Conservation (phyloP, 1,140 invertebrate genomes). For the Heliothis virescens region DNA sequence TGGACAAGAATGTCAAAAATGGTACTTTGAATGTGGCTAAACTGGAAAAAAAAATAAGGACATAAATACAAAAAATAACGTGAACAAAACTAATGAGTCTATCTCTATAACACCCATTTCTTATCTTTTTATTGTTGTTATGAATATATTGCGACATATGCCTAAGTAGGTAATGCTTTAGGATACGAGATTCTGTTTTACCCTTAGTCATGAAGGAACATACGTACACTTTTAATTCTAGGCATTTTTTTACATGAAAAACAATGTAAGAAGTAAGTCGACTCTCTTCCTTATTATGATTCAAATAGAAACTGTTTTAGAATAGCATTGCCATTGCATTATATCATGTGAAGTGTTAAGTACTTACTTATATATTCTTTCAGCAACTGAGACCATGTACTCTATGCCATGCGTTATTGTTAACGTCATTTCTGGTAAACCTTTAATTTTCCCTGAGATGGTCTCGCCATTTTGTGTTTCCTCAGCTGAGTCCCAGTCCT, state of each 20-base stretch:
- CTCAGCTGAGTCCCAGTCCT: slow-evolving; percentile 32
- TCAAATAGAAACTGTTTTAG: too few species aligned
- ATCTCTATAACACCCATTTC: too few species aligned
- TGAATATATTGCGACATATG: too few species aligned
- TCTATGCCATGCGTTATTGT: slow-evolving; percentile 96
- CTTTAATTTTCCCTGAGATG: slow-evolving; percentile 87
- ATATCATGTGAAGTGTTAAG: neutral
- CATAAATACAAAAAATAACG: neutral
- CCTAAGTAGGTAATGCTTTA: too few species aligned
- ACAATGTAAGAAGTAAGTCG: too few species aligned
- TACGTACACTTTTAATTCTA: too few species aligned
- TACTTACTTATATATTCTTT: slow-evolving; percentile 95
- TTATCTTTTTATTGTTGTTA: too few species aligned
- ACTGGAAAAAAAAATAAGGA: slow-evolving; percentile 86
- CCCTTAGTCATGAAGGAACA: too few species aligned
- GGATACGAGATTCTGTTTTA: too few species aligned
- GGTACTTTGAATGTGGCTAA: slow-evolving; percentile 98
- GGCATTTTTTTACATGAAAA: too few species aligned
- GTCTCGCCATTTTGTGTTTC: slow-evolving; percentile 49
- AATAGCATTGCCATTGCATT: too few species aligned
- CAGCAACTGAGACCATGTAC: slow-evolving; percentile 94
- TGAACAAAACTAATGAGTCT: neutral
- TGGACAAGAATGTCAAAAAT: slow-evolving; percentile 95
- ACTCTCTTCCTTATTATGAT: neutral
- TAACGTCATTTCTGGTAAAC: slow-evolving; percentile 96